Evolutionary conservation across 2,797 vertebrate genomes (phyloP), one percentile per base, ranked within the genome.

Genomic region (Premnoplex brunnescens): DNA sequence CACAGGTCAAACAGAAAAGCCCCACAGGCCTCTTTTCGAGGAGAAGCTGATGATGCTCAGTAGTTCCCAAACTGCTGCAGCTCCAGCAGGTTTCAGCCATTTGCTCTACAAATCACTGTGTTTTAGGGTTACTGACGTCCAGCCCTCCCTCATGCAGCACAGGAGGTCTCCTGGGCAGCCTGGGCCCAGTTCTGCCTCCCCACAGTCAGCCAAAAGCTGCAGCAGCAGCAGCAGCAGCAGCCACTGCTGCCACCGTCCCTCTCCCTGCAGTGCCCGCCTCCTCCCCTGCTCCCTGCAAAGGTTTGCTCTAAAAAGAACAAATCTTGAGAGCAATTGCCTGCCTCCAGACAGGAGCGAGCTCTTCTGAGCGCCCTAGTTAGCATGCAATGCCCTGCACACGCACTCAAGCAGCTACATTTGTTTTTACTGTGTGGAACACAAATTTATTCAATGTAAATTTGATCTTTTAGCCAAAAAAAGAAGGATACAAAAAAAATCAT

Each of bases 371-470:
- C 73, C 91, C 94, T 24, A 79, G 60, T 88, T 94, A 97, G 89
- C 77, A 77, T 76, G 77, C 84, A 69, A 12, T 48, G 78, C 76
- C 71, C 91, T 81, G 71, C 15, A 7, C 81, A 89, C 0, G 1
- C 52, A 28, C 77, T 82, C 63, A 11, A 55, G 60, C 86, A 73
- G 55, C 48, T 93, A 43, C 88, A 68, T 59, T 96, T 69, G 75
- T 67, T 92, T 92, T 44, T 82, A 68, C 59, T 6, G 3, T 1
- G 37, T 6, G 20, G 55, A 93, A 93, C 77, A 49, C 52, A 76
- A 39, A 94, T 96, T 76, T 88, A 74, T 85, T 91, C 54, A 24
- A 95, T 96, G 82, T 73, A 97, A 93, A 96, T 87, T 72, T 67
- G 48, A 91, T 91, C 71, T 95, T 89, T 82, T 15, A 88, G 54